Conservation (phyloP, 2,888 invertebrate species). For the Melanophora roralis region DNA sequence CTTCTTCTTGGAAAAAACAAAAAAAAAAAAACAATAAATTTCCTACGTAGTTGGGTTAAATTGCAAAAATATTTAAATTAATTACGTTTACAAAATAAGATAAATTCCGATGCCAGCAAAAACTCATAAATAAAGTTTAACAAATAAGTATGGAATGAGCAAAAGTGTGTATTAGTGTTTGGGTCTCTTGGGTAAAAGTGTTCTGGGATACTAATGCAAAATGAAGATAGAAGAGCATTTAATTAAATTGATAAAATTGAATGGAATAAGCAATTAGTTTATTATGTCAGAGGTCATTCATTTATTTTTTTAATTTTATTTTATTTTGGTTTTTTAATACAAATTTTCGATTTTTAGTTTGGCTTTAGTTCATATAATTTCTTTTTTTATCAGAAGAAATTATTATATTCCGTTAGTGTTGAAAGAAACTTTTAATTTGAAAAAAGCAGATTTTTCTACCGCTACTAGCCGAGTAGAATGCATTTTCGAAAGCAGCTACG, state of each 20-base stretch:
- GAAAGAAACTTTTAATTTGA: too few species aligned
- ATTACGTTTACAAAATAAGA: slow-evolving; percentile 33
- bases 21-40: slow-evolving; percentile 27
- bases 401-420: too few species aligned
- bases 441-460: too few species aligned
- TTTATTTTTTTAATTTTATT: too few species aligned
- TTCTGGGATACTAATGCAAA: neutral
- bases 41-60: slow-evolving; percentile 5
- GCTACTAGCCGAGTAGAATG: too few species aligned
- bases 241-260: slow-evolving; percentile 20
- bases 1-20: too few species aligned
- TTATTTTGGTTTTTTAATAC: too few species aligned
- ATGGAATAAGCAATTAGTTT: neutral
- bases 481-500: too few species aligned
- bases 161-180: neutral
- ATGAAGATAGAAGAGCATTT: neutral
- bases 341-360: too few species aligned
- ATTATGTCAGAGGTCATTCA: too few species aligned
- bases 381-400: too few species aligned
- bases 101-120: slow-evolving; percentile 18
- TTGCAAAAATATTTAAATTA: slow-evolving; percentile 42
- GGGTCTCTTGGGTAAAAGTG: neutral
- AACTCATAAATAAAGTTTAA: neutral
- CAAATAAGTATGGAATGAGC: neutral
- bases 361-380: too few species aligned